Evolutionary conservation across 2,797 vertebrate species (phyloP).

Genomic region (Orientallactaga sibirica): DNA sequence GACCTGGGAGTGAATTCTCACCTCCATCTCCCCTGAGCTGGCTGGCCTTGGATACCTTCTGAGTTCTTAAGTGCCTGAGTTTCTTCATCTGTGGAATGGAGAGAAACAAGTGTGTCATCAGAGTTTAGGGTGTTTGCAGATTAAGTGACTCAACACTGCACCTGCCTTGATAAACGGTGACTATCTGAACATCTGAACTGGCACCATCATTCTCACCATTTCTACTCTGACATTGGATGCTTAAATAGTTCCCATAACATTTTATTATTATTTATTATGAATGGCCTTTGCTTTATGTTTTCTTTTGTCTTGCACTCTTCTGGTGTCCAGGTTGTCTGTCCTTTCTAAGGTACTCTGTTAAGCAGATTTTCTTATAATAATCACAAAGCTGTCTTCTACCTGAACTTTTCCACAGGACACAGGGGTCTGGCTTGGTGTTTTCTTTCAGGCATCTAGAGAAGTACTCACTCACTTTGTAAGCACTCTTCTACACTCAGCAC

Average conservation of each 20-base stretch:
- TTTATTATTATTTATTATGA: too few relatives aligned
- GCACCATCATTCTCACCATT: background rate
- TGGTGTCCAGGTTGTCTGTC: too few relatives aligned
- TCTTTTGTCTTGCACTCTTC: background rate
- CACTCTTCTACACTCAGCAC: background rate
- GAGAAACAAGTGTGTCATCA: background rate
- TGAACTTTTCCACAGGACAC: background rate
- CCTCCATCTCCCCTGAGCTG: background rate
- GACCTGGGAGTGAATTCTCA: background rate
- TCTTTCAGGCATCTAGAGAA: background rate
- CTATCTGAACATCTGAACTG: too few relatives aligned
- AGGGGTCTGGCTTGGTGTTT: background rate
- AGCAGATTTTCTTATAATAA: background rate
- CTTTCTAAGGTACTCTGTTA: background rate
- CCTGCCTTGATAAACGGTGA: background rate
- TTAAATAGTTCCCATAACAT: background rate
- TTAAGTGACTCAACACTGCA: background rate
- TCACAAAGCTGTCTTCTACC: background rate
- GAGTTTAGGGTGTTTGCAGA: background rate
- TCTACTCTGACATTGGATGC: background rate
- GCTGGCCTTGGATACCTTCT: background rate
- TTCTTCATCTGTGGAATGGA: background rate
- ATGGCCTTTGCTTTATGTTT: background rate
- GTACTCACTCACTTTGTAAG: accelerated
- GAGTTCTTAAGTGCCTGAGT: background rate